Base-by-base conservation (phyloP, 2,888 invertebrate species). In the Megastigmus dorsalis region DNA sequence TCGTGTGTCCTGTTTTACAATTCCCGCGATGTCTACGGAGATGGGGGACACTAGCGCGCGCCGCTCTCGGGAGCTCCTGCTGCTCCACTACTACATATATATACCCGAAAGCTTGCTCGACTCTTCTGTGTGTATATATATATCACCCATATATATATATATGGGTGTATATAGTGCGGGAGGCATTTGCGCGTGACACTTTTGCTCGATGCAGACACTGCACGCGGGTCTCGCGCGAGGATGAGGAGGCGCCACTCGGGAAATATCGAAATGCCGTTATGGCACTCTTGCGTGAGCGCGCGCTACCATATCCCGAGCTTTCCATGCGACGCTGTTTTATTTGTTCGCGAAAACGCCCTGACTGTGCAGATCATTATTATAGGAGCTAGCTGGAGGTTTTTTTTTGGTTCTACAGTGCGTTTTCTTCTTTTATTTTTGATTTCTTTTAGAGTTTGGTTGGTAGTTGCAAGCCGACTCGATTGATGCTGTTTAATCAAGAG, bases 1-100 rank as follows among this genome's bases (percentile, higher is more conserved):
- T 50, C 45, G 60, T 60, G 60, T 50, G 62, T 54, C 60, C 67
- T 73, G 73, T 67, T 73, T 73, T 60, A 67, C 73, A 67, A 73
- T 73, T 72, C 55, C 54, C 20, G 55, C 43, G 70, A 71, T 55
- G 70, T 55, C 55, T 43, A 2, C n/a, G 20, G 30, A 2, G 28
- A 20, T 1, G 30, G n/a, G 2, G 30, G 26, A 6, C n/a, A n/a
- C n/a, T n/a, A n/a, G 41, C 9, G 41, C 13, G 28, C 6, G 28
- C 30, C 18, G 63, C 54, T 15, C 60, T 52, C 20, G 50, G 57
- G 57, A 57, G 20, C 67, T 43, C 7, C 7, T 15, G 33, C 45
- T 3, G 26, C 23, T 13, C 9, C 43, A 38, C 30, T 28, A 52
- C 60, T 10, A 48, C 20, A n/a, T n/a, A n/a, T n/a, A n/a, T n/a